These are phyloP conservation scores for Polyommatus icarus DNA, from an alignment of 2,888 invertebrate genomes.

Conservation along the genomic window DNA sequence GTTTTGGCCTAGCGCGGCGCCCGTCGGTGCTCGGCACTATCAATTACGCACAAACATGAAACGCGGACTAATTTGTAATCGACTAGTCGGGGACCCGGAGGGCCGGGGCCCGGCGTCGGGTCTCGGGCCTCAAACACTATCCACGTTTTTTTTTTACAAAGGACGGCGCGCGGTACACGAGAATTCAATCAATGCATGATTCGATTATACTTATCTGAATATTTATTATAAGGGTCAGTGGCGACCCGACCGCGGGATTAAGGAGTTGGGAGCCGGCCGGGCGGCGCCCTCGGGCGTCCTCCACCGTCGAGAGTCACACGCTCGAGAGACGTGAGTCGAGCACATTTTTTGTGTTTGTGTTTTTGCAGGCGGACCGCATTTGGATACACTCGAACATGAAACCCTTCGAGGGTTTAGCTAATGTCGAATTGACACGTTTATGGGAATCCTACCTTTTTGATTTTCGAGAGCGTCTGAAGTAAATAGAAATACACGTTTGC, in stretches of 20 bases:
- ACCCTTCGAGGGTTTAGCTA: background rate
- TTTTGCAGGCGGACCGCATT: background rate
- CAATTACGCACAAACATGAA: background rate
- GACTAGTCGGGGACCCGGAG: background rate
- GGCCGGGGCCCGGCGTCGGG: background rate
- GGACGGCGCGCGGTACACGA: background rate
- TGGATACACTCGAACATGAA: slow-evolving; percentile 2
- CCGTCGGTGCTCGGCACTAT: background rate
- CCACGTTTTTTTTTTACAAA: background rate
- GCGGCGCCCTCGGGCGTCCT: background rate
- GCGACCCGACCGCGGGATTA: background rate
- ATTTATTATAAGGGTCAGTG: background rate
- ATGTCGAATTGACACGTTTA: background rate
- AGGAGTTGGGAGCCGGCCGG: background rate
- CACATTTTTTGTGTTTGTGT: background rate
- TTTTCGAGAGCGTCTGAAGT: background rate
- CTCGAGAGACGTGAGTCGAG: background rate
- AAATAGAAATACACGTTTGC: background rate
- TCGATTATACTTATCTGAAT: slow-evolving; percentile 19
- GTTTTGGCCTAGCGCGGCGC: slow-evolving; percentile 9
- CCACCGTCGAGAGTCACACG: background rate
- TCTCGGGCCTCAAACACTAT: background rate
- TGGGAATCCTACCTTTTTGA: background rate
- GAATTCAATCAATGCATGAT: slow-evolving; percentile 1
- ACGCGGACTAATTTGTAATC: background rate